These are phyloP conservation scores for Trissoscelio sp. DNA, from an alignment of 2,888 invertebrate genomes.

Conservation along the genomic window DNA sequence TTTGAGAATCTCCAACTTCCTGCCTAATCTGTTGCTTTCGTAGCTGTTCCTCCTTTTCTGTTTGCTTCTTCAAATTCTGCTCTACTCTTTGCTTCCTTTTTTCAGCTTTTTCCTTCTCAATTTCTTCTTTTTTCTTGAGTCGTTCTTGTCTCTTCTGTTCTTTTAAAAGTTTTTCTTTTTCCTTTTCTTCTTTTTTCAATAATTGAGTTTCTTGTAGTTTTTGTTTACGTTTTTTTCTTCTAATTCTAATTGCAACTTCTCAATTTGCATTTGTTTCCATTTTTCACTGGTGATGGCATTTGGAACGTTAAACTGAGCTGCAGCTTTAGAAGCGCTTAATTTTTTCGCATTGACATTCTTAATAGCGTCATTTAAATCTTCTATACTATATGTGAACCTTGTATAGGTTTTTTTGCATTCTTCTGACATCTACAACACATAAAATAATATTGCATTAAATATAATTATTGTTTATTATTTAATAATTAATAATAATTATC, in stretches of 20 bases:
- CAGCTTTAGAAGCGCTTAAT: too few relatives aligned
- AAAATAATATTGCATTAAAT: too few relatives aligned
- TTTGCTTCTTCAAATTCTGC: slow-evolving; percentile 10
- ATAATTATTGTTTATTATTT: too few relatives aligned
- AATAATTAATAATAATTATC: too few relatives aligned
- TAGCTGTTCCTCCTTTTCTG: slow-evolving; percentile 11
- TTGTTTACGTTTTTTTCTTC: slow-evolving; percentile 26
- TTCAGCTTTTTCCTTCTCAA: slow-evolving; percentile 23
- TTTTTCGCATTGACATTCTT: too few relatives aligned
- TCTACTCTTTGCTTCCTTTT: background rate
- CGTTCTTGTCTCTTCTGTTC: slow-evolving; percentile 6
- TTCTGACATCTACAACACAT: too few relatives aligned
- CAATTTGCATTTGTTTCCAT: slow-evolving; percentile 15
- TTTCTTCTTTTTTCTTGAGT: slow-evolving; percentile 18
- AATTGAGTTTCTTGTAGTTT: slow-evolving; percentile 20
- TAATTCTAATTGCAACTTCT: slow-evolving; percentile 22
- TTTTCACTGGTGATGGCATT: slow-evolving; percentile 25
- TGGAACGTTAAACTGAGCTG: too few relatives aligned
- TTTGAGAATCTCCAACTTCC: background rate
- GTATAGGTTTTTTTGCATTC: too few relatives aligned
- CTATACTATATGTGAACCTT: too few relatives aligned
- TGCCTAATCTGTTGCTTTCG: slow-evolving; percentile 8
- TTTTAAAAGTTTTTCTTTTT: slow-evolving; percentile 5
- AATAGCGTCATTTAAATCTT: too few relatives aligned
- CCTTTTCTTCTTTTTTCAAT: slow-evolving; percentile 7